These are phyloP conservation scores for Geotria australis DNA, from an alignment of 2,797 vertebrate genomes.

Conservation along the genomic window DNA sequence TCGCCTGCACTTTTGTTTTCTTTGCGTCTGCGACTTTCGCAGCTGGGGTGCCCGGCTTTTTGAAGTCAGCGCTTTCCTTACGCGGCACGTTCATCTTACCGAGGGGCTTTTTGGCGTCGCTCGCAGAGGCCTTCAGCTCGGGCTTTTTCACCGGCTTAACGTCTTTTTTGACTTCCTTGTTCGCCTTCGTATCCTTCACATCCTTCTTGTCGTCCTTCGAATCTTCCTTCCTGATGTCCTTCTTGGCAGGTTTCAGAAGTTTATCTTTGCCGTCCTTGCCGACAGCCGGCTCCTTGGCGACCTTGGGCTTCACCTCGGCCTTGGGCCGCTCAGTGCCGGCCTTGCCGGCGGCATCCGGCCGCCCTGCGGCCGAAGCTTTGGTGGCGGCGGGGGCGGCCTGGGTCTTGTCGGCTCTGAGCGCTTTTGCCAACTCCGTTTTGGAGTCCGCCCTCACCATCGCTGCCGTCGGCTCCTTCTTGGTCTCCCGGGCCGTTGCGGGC, in stretches of 20 bases:
- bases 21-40: slow-evolving; percentile 75
- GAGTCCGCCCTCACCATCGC: slow-evolving; percentile 36
- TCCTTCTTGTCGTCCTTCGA: slow-evolving; percentile 55
- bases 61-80: no score
- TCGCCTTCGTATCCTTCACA: slow-evolving; percentile 53
- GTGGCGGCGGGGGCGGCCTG: slow-evolving; percentile 24
- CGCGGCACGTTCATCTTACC: background rate
- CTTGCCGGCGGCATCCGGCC: background rate
- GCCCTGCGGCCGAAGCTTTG: background rate
- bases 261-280: background rate
- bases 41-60: slow-evolving; percentile 24
- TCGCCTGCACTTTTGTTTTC: slow-evolving; percentile 29
- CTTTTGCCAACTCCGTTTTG: slow-evolving; percentile 38
- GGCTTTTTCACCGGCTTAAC: slow-evolving; percentile 45
- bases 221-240: slow-evolving; percentile 67
- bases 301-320: background rate
- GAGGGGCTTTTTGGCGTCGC: slow-evolving; percentile 32
- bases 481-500: slow-evolving; percentile 24
- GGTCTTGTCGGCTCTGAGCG: slow-evolving; percentile 28
- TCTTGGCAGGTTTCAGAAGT: slow-evolving; percentile 34
- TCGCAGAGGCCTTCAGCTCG: slow-evolving; percentile 53
- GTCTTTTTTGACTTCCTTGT: slow-evolving; percentile 67
- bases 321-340: background rate
- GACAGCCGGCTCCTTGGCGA: background rate
- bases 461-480: slow-evolving; percentile 32